Percentiles rank a stretch among this genome's conserved stretches.
These are phyloP conservation scores for Trachops cirrhosus DNA, from an alignment of 2,797 vertebrate genomes.

Conservation along the genomic window DNA sequence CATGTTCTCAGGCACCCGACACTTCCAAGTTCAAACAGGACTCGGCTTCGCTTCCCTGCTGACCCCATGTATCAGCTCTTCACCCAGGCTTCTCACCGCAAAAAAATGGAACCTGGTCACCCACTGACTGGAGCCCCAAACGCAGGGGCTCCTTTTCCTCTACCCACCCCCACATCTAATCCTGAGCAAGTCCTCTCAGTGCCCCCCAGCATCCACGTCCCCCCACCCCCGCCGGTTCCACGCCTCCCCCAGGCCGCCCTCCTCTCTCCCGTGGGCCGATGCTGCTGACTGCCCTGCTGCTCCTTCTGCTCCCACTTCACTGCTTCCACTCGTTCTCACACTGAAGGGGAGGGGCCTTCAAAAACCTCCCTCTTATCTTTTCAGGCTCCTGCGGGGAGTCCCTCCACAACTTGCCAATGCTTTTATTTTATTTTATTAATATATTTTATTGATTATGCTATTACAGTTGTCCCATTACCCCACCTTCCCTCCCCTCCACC, in stretches of 20 bases:
- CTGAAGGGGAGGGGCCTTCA: neutral
- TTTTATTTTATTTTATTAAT: too few relatives aligned
- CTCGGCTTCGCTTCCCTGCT: neutral
- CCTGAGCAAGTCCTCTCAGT: rapidly evolving
- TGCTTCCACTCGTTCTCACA: neutral
- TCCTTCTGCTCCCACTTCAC: neutral
- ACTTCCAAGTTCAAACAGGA: neutral
- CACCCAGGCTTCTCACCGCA: neutral
- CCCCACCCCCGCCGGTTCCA: too few relatives aligned
- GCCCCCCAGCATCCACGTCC: rapidly evolving
- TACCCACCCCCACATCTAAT: too few relatives aligned
- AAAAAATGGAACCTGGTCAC: rapidly evolving
- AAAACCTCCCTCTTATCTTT: neutral
- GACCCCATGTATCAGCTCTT: neutral
- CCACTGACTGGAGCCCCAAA: too few relatives aligned
- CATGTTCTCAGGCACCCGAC: neutral
- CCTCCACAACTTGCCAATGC: neutral
- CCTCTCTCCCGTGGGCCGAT: rapidly evolving
- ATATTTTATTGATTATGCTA: too few relatives aligned
- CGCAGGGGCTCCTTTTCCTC: neutral
- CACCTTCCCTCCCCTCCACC: too few relatives aligned
- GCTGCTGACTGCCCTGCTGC: neutral
- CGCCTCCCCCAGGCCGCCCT: neutral
- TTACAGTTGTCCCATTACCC: too few relatives aligned
- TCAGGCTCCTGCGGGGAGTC: neutral